Evolutionary conservation across 2,113 vertebrate genomes (phyloP), one percentile per base, ranked within the genome.

Genomic region (Notechis scutatus): DNA sequence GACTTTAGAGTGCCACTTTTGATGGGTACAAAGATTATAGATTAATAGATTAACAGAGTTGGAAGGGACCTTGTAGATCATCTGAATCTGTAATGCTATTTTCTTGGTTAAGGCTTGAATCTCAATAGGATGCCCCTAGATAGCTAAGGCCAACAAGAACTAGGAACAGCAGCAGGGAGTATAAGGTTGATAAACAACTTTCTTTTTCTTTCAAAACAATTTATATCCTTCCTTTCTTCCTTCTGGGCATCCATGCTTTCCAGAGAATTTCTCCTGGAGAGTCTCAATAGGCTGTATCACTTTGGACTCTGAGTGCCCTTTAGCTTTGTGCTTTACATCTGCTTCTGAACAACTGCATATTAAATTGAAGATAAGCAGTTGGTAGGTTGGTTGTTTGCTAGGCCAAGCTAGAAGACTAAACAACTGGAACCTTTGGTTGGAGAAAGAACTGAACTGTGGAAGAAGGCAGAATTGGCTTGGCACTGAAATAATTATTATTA

Each of bases 241-340:
- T 90, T 96, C 93, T 64, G 93, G 94, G 57, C 50, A 94, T 92
- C 93, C 92, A 94, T 95, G 96, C 94, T 42, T 95, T 93, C 91
- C 55, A 93, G 90, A 92, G 95, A 94, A 95, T 95, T 95, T 93
- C 5, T 91, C 61, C 92, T 91, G 10, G 81, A 85, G 20, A 85
- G 81, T 88, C 94, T 94, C 94, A 96, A 95, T 91, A 91, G 90
- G 90, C 94, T 90, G 61, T 96, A 85, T 88, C 89, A 42, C 0
- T 54, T 94, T 95, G 94, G 24, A 39, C 92, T 81, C 90, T 88
- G 3, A 91, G 81, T 93, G 69, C 94, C 96, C 90, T 61, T 95
- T 92, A 94, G 94, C 94, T 94, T 26, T 57, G 86, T 64, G 88
- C 61, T 93, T 92, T 74, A 0, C 69, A 85, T 61, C 92, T 94